phyloP scores from a whole-genome alignment of 2,888 invertebrate genomes.

The Sylvicola cinctus region DNA sequence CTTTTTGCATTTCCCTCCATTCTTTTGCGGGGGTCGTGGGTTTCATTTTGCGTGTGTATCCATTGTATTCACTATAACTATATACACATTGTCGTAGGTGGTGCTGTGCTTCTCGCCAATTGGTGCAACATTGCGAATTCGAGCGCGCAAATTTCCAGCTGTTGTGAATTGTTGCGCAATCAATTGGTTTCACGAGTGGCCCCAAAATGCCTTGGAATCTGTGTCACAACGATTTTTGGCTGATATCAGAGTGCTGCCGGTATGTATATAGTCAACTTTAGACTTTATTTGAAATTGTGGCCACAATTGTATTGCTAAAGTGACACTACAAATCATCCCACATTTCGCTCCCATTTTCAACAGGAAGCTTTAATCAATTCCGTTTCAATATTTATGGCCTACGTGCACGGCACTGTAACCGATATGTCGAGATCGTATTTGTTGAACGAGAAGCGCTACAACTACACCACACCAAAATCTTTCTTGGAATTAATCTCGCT shows the following conservation, averaged over 20 bases:
- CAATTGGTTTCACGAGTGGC: conserved; percentile 97
- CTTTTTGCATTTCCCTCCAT: too few species aligned
- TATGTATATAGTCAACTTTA: conserved; percentile 16
- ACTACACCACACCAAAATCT: conserved; percentile 92
- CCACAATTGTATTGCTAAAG: not conserved
- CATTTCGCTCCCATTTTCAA: conserved; percentile 11
- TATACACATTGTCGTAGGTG: conserved; percentile 22
- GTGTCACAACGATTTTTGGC: conserved; percentile 68
- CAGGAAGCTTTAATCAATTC: conserved; percentile 34
- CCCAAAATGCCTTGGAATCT: conserved; percentile 70
- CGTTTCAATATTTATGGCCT: conserved; percentile 75
- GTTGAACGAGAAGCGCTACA: conserved; percentile 71
- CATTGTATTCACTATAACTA: not conserved
- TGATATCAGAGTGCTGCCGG: conserved; percentile 50
- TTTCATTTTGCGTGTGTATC: not conserved
- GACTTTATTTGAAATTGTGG: conserved; percentile 2
- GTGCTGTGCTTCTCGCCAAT: conserved; percentile 91
- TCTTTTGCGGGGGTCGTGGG: too few species aligned
- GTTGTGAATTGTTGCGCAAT: conserved; percentile 82
- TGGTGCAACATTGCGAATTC: conserved; percentile 65
- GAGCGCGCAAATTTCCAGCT: conserved; percentile 85
- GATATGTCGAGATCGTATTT: conserved; percentile 62
- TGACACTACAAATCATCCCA: not conserved
- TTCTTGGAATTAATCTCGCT: conserved; percentile 82
- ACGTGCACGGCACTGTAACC: conserved; percentile 74